A percentile compares a stretch with the other conserved stretches of the same genome.
These are phyloP conservation scores for Hydrozoanthus tunicans DNA, from an alignment of 64 coral and sea anemone species.

Conservation along the genomic window DNA sequence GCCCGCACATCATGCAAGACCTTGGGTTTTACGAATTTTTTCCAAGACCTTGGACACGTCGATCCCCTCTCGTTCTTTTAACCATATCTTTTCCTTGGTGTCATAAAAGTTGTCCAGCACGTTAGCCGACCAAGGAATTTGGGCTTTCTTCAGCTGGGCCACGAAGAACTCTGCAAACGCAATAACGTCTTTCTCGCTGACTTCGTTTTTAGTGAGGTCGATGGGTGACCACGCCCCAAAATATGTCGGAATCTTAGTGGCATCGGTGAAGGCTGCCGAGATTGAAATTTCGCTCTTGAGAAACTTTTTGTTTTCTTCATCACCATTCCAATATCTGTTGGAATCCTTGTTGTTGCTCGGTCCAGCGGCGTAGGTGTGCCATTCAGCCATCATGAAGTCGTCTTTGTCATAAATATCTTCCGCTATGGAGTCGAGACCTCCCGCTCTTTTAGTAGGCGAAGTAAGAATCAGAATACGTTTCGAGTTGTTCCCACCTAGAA, in stretches of 20 bases:
- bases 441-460: conserved; percentile 6
- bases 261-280: conserved; percentile 15
- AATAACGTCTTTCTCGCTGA: conserved; percentile 52
- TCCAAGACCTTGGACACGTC: conserved; percentile 64
- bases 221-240: conserved; percentile 67
- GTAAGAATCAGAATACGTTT: conserved; percentile 27
- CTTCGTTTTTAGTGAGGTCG: conserved; percentile 12
- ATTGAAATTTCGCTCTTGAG: conserved; percentile 32
- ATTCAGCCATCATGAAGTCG: conserved; percentile 64
- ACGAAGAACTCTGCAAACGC: conserved; percentile 64
- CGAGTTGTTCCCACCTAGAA: not conserved
- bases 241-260: conserved; percentile 38
- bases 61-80: conserved; percentile 29
- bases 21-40: conserved; percentile 19
- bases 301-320: not conserved
- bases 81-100: conserved; percentile 52
- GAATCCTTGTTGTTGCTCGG: conserved; percentile 57
- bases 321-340: conserved; percentile 65
- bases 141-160: conserved; percentile 1
- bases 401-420: conserved; percentile 54
- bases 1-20: too few species aligned
- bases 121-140: conserved; percentile 73
- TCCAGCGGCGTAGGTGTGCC: conserved; percentile 72
- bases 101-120: conserved; percentile 68
- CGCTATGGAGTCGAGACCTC: conserved; percentile 8